Evolutionary conservation across 2,797 vertebrate genomes (phyloP).

Genomic region (Danio choprae): DNA sequence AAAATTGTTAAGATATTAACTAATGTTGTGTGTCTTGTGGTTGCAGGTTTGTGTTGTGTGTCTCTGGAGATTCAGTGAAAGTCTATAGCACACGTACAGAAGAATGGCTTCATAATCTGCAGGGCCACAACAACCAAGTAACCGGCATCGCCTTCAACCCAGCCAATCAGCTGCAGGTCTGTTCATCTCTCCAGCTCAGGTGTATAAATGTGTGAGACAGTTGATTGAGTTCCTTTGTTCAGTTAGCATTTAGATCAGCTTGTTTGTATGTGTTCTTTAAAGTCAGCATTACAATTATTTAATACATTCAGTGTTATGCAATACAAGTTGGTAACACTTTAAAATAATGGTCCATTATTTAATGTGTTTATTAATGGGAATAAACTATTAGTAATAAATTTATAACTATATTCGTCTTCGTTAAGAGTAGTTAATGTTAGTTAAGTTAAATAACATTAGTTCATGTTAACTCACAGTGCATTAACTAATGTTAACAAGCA

Average conservation of each 20-base stretch:
- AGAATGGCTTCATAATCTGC: conserved; percentile 85
- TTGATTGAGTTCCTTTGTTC: neutral
- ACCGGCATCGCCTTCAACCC: conserved; percentile 88
- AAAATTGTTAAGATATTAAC: neutral
- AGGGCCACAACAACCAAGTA: conserved; percentile 86
- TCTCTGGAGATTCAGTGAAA: conserved; percentile 88
- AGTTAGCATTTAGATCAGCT: neutral
- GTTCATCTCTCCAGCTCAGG: neutral
- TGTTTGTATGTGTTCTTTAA: neutral
- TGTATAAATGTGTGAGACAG: neutral
- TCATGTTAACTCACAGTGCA: too few relatives aligned
- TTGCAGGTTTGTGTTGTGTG: conserved; percentile 86
- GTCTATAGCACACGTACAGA: conserved; percentile 90
- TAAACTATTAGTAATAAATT: too few relatives aligned
- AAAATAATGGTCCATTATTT: too few relatives aligned
- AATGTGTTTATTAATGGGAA: too few relatives aligned
- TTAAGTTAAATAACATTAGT: too few relatives aligned
- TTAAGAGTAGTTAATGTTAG: too few relatives aligned
- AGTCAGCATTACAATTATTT: neutral
- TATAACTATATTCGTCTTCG: too few relatives aligned
- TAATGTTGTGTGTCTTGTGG: neutral
- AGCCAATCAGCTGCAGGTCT: conserved; percentile 90
- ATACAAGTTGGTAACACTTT: too few relatives aligned
- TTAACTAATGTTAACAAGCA: too few relatives aligned
- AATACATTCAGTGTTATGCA: neutral